These are phyloP conservation scores for Struthio camelus DNA, from an alignment of 2,113 vertebrate species.

Conservation along the genomic window DNA sequence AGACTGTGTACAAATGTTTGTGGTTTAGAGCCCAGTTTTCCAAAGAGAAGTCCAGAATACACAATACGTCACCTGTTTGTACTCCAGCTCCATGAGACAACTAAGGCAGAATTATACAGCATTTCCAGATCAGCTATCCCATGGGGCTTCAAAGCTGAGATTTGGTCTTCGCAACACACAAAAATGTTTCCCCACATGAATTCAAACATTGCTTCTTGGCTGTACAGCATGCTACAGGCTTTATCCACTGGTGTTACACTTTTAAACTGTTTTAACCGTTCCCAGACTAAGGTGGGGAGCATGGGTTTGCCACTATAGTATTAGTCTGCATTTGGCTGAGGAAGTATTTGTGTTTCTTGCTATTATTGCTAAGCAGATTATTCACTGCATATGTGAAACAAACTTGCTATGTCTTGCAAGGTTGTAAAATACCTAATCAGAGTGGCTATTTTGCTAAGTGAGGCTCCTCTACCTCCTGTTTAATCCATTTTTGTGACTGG, in stretches of 20 bases:
- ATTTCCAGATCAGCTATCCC: constrained; percentile 61
- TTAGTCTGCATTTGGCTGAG: constrained; percentile 34
- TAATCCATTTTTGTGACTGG: not conserved
- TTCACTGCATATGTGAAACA: constrained; percentile 15
- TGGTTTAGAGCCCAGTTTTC: constrained; percentile 66
- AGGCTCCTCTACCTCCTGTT: not conserved
- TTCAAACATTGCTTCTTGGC: constrained; percentile 65
- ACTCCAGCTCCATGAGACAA: constrained; percentile 61
- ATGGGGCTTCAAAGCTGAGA: constrained; percentile 8
- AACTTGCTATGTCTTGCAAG: not conserved
- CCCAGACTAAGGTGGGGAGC: constrained; percentile 45
- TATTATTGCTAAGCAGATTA: constrained; percentile 19
- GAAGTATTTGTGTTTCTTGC: constrained; percentile 39
- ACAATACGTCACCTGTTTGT: constrained; percentile 70
- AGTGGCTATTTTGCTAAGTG: not conserved
- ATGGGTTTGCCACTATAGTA: not conserved
- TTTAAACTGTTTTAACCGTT: constrained; percentile 14
- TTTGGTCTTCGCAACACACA: constrained; percentile 43
- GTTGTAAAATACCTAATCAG: not conserved
- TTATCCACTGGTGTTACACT: constrained; percentile 64
- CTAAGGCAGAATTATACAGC: constrained; percentile 55
- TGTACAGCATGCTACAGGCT: constrained; percentile 48
- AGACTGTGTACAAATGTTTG: constrained; percentile 64
- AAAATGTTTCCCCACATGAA: constrained; percentile 62
- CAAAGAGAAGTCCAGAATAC: constrained; percentile 63